Percentiles rank a stretch among this genome's conserved stretches.
Conservation (phyloP, 2,888 invertebrate species). For the Gymnocheta viridis region DNA sequence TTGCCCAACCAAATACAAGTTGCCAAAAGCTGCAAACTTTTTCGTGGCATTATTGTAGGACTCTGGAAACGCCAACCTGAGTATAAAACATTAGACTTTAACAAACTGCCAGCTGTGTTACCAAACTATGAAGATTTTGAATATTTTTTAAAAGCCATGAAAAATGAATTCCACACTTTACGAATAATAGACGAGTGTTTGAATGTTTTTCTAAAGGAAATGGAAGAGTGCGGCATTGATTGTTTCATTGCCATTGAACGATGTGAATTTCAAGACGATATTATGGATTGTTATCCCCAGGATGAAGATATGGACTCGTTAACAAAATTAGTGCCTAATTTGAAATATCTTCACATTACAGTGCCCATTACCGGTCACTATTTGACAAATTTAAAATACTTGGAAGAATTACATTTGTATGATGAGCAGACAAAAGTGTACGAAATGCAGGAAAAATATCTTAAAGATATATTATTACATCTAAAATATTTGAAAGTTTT, state of each 20-base stretch:
- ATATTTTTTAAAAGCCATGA: slow-evolving; percentile 74
- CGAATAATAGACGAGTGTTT: slow-evolving; percentile 73
- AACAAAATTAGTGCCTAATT: slow-evolving; percentile 75
- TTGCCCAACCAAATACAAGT: slow-evolving; percentile 74
- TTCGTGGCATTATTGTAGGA: slow-evolving; percentile 71
- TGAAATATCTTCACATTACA: slow-evolving; percentile 73
- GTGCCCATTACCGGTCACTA: slow-evolving; percentile 76
- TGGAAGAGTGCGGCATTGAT: slow-evolving; percentile 72
- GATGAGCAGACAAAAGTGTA: slow-evolving; percentile 75
- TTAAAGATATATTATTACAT: slow-evolving; percentile 75
- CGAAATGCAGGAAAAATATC: slow-evolving; percentile 75
- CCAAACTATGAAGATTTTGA: slow-evolving; percentile 73
- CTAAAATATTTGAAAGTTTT: slow-evolving; percentile 73
- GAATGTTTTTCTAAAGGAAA: slow-evolving; percentile 74
- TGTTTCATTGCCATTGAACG: slow-evolving; percentile 72
- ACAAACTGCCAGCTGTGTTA: slow-evolving; percentile 74
- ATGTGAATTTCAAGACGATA: slow-evolving; percentile 71
- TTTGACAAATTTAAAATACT: slow-evolving; percentile 73
- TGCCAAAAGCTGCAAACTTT: slow-evolving; percentile 74
- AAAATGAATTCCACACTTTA: slow-evolving; percentile 71
- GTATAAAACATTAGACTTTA: slow-evolving; percentile 74
- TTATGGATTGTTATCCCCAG: slow-evolving; percentile 75
- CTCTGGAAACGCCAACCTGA: slow-evolving; percentile 74
- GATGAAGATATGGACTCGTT: slow-evolving; percentile 72
- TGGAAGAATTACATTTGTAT: slow-evolving; percentile 76